These are phyloP conservation scores for Diploscapter pachys DNA, from an alignment of 1,140 invertebrate species.

Conservation along the genomic window DNA sequence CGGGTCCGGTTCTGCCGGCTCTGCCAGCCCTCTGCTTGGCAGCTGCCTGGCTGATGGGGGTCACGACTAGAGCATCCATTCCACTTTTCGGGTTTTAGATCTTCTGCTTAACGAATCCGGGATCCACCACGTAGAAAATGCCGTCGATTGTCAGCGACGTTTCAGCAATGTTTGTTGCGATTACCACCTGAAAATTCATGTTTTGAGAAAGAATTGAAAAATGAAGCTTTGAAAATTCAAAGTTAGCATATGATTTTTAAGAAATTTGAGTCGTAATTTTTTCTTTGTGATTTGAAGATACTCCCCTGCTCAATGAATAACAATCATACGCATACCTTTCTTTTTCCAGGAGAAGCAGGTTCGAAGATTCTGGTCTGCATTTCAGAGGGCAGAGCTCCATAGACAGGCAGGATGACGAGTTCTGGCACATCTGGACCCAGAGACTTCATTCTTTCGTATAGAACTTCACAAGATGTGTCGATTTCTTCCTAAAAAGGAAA, in stretches of 20 bases:
- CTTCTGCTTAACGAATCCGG: slow-evolving; percentile 99
- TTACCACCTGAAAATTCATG: slow-evolving; percentile 72
- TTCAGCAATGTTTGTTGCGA: slow-evolving; percentile 99
- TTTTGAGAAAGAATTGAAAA: slow-evolving; percentile 13
- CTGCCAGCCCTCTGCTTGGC: slow-evolving; percentile 94
- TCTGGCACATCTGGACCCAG: slow-evolving; percentile 93
- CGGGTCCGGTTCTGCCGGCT: slow-evolving; percentile 92
- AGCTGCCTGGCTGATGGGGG: slow-evolving; percentile 95
- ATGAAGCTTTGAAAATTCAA: no score
- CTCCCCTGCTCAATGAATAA: neutral
- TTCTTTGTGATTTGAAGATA: neutral
- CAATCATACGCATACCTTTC: slow-evolving; percentile 70
- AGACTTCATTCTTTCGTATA: slow-evolving; percentile 97
- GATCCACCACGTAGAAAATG: slow-evolving; percentile 98
- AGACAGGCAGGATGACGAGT: slow-evolving; percentile 93
- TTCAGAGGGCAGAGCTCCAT: slow-evolving; percentile 95
- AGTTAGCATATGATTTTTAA: no score
- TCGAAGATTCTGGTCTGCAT: slow-evolving; percentile 99
- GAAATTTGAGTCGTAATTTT: neutral
- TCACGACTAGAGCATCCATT: slow-evolving; percentile 92
- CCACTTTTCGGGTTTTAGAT: slow-evolving; percentile 98
- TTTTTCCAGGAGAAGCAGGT: slow-evolving; percentile 90
- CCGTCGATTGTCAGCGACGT: slow-evolving; percentile 98
- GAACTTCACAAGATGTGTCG: slow-evolving; percentile 95
- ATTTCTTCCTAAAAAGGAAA: slow-evolving; percentile 82